Evolutionary conservation across 2,888 invertebrate species (phyloP), one percentile per base, ranked within the genome.

Genomic region (Eucriotettix oculatus): DNA sequence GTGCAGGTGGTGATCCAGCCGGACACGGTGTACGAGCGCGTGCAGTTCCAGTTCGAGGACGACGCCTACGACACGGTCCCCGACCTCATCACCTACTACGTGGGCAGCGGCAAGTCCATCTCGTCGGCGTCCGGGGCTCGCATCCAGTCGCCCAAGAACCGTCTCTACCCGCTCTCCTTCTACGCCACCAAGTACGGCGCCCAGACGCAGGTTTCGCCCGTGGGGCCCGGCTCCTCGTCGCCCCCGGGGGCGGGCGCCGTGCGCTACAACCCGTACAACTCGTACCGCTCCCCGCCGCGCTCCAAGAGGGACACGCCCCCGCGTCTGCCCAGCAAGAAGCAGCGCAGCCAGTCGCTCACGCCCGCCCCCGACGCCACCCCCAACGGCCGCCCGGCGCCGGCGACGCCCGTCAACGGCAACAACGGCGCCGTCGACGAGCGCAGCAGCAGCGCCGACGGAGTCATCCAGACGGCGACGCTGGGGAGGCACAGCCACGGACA

Each of bases 31-130:
- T 94, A 94, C 73, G 92, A 94, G 73, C 79, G 89, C 66, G 86
- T 92, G 42, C 91, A 94, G 71, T 96, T 89, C 72, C 90, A 92
- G 70, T 93, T 96, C 71, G 96, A 96, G 73, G 93, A 93, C 69
- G 91, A 93, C 71, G 86, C 90, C 1, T 96, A 93, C 70, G 91
- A 91, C 70, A 92, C 92, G 2, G 90, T 96, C 17, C 89, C 93
- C 0, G 93, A 94, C 73, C 80, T 97, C 60, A 92, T 96, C 64
- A 93, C 93, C 10, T 93, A 87, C 65, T 95, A 96, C 72, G 92
- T 95, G 40, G 90, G 91, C 1, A 91, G 90, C 55, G 90, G 88
- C 16, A 89, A 91, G 69, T 85, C 91, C 0, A 88, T 96, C 69
- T 94, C 95, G 1, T 83, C 84, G 10, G 87, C 87, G 0, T 94